phyloP scores from a whole-genome alignment of 2,113 vertebrate genomes.

The Raja brachyura region DNA sequence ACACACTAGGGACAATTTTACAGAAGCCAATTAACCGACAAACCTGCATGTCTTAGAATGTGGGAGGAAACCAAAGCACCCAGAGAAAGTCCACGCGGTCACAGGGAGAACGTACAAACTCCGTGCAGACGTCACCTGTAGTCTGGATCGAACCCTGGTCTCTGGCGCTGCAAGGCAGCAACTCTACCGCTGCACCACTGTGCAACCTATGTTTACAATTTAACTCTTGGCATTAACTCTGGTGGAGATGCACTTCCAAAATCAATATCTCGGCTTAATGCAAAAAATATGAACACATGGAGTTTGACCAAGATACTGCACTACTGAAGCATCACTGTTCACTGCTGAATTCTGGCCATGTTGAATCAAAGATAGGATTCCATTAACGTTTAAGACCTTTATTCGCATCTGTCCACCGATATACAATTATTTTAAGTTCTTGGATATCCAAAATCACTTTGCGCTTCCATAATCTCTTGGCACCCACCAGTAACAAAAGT shows the following conservation, averaged over 20 bases:
- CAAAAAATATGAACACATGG: background rate
- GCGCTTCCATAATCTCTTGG: slow-evolving; percentile 66
- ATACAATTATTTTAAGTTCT: background rate
- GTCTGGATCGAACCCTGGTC: too few species aligned
- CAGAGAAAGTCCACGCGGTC: too few species aligned
- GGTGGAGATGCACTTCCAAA: background rate
- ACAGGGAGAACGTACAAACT: too few species aligned
- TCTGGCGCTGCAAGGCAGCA: too few species aligned
- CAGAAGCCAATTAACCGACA: too few species aligned
- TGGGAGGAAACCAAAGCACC: too few species aligned
- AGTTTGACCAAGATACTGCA: background rate
- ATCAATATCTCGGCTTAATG: background rate
- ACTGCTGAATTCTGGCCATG: background rate
- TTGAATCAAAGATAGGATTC: background rate
- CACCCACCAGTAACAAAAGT: slow-evolving; percentile 42
- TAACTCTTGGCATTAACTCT: background rate
- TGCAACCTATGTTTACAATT: too few species aligned
- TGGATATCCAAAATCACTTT: slow-evolving; percentile 37
- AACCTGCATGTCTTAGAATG: too few species aligned
- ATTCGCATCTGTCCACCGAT: background rate
- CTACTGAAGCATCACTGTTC: background rate
- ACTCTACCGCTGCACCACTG: too few species aligned
- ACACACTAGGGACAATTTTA: too few species aligned
- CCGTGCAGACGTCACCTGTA: too few species aligned
- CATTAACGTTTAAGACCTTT: background rate